Evolutionary conservation across 1,140 invertebrate species (phyloP).

Genomic region (Formica exsecta): DNA sequence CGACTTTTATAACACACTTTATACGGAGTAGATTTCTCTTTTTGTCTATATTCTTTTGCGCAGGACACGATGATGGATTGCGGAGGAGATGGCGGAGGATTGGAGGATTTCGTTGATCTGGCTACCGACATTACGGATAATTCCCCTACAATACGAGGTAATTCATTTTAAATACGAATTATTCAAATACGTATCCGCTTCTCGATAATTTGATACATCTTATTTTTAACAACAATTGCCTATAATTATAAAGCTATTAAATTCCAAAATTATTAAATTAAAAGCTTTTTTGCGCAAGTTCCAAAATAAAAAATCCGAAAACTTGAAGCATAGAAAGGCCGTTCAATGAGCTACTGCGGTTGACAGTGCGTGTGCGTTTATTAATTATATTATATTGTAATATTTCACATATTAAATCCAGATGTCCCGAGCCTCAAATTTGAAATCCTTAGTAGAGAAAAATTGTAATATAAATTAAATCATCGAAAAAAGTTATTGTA

Average conservation of each 20-base stretch:
- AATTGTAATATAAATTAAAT: too few species aligned
- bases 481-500: too few species aligned
- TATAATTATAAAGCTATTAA: neutral
- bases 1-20: neutral
- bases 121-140: slow-evolving; percentile 75
- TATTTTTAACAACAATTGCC: too few species aligned
- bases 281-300: neutral
- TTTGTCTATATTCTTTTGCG: slow-evolving; percentile 57
- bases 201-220: neutral
- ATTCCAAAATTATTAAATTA: neutral
- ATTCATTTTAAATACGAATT: slow-evolving; percentile 56
- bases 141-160: slow-evolving; percentile 79
- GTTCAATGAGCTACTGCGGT: too few species aligned
- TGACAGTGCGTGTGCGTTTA: too few species aligned
- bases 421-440: too few species aligned
- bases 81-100: slow-evolving; percentile 70
- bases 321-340: too few species aligned
- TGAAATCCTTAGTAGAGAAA: too few species aligned
- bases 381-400: too few species aligned
- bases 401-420: too few species aligned
- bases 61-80: slow-evolving; percentile 82
- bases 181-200: neutral
- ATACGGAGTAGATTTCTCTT: slow-evolving; percentile 7
- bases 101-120: slow-evolving; percentile 75
- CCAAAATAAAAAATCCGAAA: too few species aligned